Base-by-base conservation (phyloP, 35 echinoderm and acorn worm species). In the Acanthaster planci region DNA sequence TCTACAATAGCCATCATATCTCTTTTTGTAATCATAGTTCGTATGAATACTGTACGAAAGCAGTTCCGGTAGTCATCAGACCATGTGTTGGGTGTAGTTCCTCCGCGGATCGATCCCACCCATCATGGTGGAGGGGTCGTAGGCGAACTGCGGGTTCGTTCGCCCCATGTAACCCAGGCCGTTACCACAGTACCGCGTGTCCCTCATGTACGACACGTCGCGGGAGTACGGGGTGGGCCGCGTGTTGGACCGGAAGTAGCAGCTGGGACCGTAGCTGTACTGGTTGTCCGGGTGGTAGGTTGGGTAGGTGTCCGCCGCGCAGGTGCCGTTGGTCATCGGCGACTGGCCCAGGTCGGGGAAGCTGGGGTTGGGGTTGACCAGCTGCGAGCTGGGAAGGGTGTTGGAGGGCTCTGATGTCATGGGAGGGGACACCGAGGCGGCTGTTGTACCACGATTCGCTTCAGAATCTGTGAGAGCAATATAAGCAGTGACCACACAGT, bases 51-150 rank as follows among this genome's bases (percentile, higher is more conserved):
- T 80, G 14, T 37, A 72, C 4, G 8, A 52, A 79, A 47, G 38
- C 37, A 40, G 38, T 47, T 80, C 77, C 50, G 77, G 77, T 27
- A 36, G 77, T 53, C 16, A 39, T 68, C 76, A 97, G 77, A 97
- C 87, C 94, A 97, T 97, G 39, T 90, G 93, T 82, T 95, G 93
- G 30, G 93, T 87, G 68, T 90, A 97, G 85, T 97, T 97, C 84
- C 94, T 78, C 50, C 94, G 77, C 23, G 94, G 94, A 59, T 97
- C 94, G 9, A 89, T 79, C 32, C 87, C 86, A 15, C 90, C 84
- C 58, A 88, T 88, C 94, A 97, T 97, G 76, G 92, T 90, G 53
- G 94, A 86, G 7, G 90, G 90, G 47, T 97, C 90, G 55, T 93
- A 93, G 15, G 84, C 68, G 52, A 97, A 97, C 75, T 97, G 94